Evolutionary conservation across 2,797 vertebrate species (phyloP).

Genomic region (Gallinago stenura): DNA sequence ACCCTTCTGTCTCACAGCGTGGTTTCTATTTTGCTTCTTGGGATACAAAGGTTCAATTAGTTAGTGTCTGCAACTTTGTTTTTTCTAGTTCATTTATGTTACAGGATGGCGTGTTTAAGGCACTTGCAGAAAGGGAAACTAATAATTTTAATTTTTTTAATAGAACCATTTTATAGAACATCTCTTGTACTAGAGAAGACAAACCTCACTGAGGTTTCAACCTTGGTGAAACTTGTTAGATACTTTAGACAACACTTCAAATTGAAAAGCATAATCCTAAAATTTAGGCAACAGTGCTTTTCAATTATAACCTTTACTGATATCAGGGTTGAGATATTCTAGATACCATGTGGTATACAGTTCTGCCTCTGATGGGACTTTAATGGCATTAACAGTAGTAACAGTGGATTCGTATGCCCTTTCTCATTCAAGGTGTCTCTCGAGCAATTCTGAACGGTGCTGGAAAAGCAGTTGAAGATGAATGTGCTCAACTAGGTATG

Average conservation of each 20-base stretch:
- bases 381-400: neutral
- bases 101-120: neutral
- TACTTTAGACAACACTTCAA: neutral
- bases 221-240: neutral
- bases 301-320: neutral
- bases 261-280: neutral
- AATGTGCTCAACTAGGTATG: constrained; percentile 83
- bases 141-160: neutral
- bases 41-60: neutral
- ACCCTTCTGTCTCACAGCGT: neutral
- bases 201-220: neutral
- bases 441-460: constrained; percentile 88
- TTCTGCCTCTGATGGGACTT: neutral
- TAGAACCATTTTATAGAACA: neutral
- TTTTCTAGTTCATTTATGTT: neutral
- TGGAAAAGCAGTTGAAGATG: constrained; percentile 79
- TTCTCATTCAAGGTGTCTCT: constrained; percentile 86
- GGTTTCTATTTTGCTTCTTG: neutral
- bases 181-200: neutral
- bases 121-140: neutral
- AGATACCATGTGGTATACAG: neutral
- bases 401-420: neutral
- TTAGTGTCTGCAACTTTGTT: neutral
- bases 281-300: neutral
- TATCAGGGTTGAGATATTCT: neutral